Evolutionary conservation across 2,888 invertebrate species (phyloP), one percentile per base, ranked within the genome.

Genomic region (Colostygia pectinataria): DNA sequence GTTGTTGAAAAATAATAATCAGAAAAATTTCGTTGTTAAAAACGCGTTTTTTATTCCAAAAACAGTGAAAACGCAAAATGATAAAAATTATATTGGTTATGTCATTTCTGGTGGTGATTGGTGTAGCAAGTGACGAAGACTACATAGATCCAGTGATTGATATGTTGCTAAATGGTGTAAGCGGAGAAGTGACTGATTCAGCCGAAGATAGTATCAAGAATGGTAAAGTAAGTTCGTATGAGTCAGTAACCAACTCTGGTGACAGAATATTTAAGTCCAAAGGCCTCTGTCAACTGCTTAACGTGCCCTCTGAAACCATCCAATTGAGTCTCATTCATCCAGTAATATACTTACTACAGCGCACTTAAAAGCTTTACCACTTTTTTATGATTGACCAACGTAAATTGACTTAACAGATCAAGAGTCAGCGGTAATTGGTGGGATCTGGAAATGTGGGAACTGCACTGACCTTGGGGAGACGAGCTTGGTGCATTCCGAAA

Each of bases 391-490:
- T n/a, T n/a, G n/a, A n/a, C n/a, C n/a, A n/a, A n/a, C n/a, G n/a
- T n/a, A n/a, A n/a, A n/a, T n/a, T n/a, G n/a, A 8, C 6, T 10
- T 24, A 1, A 15, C 15, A 76, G 77, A 48, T 9, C 47, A 59
- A 1, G 65, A 66, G 2, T 62, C 67, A 2, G 39, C 53, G 1
- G 32, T 67, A 2, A 51, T 43, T 2, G 66, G 65, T 2, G 73
- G 70, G 1, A 48, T 77, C n/a, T 79, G 79, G 79, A 77, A 74
- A 46, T 80, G 80, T 36, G 80, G 80, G 0, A 62, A 53, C 28
- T 80, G 80, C 47, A 63, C 67, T 0, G 39, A 56, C 20, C 43
- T 75, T 4, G 56, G 62, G 12, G 62, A 71, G n/a, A 60, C 60
- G 0, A 64, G 61, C 33, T 47, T 77, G 0, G 53, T 77, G 2